Conservation (phyloP, 92 coral and sea anemone genomes). For the Chrysogorgia sp. region DNA sequence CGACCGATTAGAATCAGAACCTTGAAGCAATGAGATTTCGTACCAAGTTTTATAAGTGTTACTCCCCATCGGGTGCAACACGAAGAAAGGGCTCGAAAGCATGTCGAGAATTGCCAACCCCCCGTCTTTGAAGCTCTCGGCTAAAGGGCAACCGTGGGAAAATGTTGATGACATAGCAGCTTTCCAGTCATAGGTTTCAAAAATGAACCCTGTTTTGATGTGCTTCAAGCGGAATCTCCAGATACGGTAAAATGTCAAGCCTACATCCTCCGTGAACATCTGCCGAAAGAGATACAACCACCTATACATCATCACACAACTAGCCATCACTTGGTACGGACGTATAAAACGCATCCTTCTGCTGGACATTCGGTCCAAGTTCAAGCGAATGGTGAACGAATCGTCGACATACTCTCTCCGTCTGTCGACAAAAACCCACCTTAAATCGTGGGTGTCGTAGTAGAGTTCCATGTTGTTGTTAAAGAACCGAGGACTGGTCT, state of each 20-base stretch:
- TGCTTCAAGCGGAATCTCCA: conserved; percentile 94
- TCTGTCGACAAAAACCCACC: conserved; percentile 93
- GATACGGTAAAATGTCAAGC: conserved; percentile 88
- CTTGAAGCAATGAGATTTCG: conserved; percentile 11
- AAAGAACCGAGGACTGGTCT: conserved; percentile 71
- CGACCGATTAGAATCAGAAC: not conserved
- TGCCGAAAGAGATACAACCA: conserved; percentile 84
- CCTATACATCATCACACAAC: conserved; percentile 84
- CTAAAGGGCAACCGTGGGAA: conserved; percentile 78
- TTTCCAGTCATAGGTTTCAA: conserved; percentile 95
- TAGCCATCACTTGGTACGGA: conserved; percentile 84
- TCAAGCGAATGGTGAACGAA: conserved; percentile 64
- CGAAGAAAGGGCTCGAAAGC: conserved; percentile 86
- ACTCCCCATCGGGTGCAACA: conserved; percentile 90
- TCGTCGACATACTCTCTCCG: conserved; percentile 87
- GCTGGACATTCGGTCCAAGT: conserved; percentile 60
- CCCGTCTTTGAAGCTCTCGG: conserved; percentile 71
- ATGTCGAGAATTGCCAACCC: conserved; percentile 76
- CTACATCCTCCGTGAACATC: conserved; percentile 73
- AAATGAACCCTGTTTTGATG: conserved; percentile 72
- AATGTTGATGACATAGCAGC: conserved; percentile 95
- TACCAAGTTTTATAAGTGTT: conserved; percentile 40
- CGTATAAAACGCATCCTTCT: conserved; percentile 79
- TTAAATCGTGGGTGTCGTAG: conserved; percentile 87
- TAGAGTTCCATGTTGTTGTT: conserved; percentile 82